Evolutionary conservation across 2,797 vertebrate species (phyloP).

Genomic region (Clarias platycephalus): DNA sequence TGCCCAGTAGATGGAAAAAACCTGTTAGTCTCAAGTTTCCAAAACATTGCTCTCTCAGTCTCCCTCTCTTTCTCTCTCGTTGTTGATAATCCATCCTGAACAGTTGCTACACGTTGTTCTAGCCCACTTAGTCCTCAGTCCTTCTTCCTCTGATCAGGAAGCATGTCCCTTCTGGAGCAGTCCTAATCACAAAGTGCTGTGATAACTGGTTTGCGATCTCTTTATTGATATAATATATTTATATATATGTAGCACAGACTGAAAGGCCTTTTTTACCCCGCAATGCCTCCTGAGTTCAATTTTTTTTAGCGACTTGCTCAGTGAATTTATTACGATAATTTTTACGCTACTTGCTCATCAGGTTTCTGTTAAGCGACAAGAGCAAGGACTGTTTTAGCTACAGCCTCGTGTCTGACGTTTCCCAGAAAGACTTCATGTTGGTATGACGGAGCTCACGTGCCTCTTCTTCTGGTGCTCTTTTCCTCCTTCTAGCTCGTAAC

Average conservation of each 20-base stretch:
- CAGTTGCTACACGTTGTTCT: background rate
- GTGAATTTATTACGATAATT: background rate
- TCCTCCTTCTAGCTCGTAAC: background rate
- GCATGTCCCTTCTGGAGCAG: background rate
- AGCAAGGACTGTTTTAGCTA: background rate
- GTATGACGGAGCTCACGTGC: background rate
- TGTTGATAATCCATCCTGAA: background rate
- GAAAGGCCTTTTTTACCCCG: background rate
- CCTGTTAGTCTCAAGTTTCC: conserved; percentile 1
- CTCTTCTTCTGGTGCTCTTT: background rate
- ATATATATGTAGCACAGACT: background rate
- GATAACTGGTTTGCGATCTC: background rate
- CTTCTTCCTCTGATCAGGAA: conserved; percentile 2
- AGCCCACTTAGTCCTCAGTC: background rate
- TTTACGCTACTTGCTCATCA: background rate
- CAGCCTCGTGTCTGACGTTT: background rate
- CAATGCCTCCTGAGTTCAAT: background rate
- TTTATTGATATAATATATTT: background rate
- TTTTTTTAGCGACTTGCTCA: background rate
- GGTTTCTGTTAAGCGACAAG: background rate
- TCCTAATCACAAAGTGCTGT: background rate
- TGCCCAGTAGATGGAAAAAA: conserved; percentile 6
- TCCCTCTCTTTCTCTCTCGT: background rate
- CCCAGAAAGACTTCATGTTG: background rate
- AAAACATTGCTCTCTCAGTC: background rate